phyloP scores from a whole-genome alignment of 2,888 invertebrate species.

The Megamerina dolium region DNA sequence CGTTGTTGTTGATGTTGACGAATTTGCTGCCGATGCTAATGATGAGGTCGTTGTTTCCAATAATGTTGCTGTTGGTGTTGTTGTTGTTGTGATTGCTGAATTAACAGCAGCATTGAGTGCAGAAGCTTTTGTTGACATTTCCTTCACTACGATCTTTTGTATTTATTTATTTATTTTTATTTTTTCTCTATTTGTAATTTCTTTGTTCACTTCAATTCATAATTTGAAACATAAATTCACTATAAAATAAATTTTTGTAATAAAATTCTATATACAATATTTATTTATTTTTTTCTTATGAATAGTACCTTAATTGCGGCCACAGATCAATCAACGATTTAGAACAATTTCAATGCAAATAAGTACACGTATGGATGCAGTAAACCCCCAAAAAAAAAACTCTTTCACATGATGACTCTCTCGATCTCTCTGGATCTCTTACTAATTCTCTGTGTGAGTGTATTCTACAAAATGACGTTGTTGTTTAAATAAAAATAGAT shows the following conservation, averaged over 20 bases:
- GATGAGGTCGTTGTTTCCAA: constrained; percentile 18
- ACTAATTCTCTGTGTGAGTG: too few species aligned
- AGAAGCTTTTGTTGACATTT: constrained; percentile 55
- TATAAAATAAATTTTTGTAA: background rate
- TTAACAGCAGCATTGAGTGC: constrained; percentile 37
- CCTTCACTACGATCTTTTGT: constrained; percentile 15
- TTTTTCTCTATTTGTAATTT: constrained; percentile 9
- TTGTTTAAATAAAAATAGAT: too few species aligned
- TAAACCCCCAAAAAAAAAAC: too few species aligned
- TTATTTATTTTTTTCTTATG: constrained; percentile 2
- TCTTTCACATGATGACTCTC: too few species aligned
- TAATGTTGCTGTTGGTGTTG: constrained; percentile 17
- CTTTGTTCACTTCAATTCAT: constrained; percentile 3
- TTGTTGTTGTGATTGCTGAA: constrained; percentile 18
- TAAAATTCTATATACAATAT: too few species aligned
- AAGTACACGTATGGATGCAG: too few species aligned
- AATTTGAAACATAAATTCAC: constrained; percentile 1
- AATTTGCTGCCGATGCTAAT: constrained; percentile 19
- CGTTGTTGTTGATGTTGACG: constrained; percentile 16
- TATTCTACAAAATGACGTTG: too few species aligned
- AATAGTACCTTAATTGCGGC: constrained; percentile 3
- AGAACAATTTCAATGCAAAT: too few species aligned
- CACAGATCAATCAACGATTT: too few species aligned
- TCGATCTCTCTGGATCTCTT: too few species aligned
- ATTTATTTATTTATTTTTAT: constrained; percentile 6